Evolutionary conservation across 2,797 vertebrate species (phyloP), one percentile per base, ranked within the genome.

Genomic region (Mormyrops boulengeri): DNA sequence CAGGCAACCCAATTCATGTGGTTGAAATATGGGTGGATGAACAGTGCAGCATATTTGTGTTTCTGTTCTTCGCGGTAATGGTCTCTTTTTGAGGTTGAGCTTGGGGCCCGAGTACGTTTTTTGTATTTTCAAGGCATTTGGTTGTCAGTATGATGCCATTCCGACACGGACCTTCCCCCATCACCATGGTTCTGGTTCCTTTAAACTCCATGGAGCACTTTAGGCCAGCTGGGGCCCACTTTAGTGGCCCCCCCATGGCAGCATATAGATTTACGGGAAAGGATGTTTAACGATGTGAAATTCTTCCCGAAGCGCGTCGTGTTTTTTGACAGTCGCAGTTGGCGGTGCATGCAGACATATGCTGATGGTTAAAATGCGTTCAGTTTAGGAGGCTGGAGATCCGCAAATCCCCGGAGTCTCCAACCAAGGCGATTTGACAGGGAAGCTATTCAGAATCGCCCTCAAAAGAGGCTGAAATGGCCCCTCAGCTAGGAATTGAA

Each of bases 331-430:
- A 49, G 44, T 12, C 9, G n/a, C 41, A 22, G 82, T 49, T 2
- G 7, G n/a, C 9, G 9, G 47, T 14, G 82, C 6, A 11, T 30
- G 44, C 19, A 52, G 44, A 49, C 82, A 49, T 49, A 30, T 85
- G 80, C 47, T 49, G 80, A 85, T 85, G 82, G 82, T 85, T 85
- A 85, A 85, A 85, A 85, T 49, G 82, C n/a, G 50, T 30, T 85
- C 47, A 3, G 47, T 50, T 52, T 52, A 85, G 69, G 47, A 52
- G 44, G 82, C 47, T 30, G 44, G n/a, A 52, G n/a, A 85, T 85
- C 82, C 17, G 26, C 17, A 26, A 49, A 85, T 52, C 41, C n/a
- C 82, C n/a, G 19, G 80, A 47, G 41, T 50, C 12, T 85, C 80
- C 80, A 50, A 47, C 80, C 80, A 30, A 52, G 82, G 82, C 19